Evolutionary conservation across 1,140 invertebrate genomes (phyloP).

Genomic region (Triops cancriformis): DNA sequence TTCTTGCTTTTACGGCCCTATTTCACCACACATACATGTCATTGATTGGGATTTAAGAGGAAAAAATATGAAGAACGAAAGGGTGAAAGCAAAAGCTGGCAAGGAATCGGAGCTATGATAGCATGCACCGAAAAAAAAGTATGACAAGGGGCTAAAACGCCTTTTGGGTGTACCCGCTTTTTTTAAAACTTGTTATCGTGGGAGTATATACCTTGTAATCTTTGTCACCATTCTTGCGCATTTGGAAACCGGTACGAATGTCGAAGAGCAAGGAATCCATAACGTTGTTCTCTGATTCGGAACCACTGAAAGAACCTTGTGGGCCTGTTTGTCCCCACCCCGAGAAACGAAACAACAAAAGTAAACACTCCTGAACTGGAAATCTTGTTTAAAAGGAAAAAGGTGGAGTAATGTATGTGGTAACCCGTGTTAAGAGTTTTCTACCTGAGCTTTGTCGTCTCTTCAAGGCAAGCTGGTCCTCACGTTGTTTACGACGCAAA

Average conservation of each 20-base stretch:
- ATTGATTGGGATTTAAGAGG: neutral
- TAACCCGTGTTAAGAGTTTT: neutral
- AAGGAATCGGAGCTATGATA: neutral
- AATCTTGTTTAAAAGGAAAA: neutral
- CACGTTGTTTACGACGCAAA: constrained; percentile 59
- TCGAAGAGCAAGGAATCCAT: constrained; percentile 65
- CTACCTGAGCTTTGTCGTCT: constrained; percentile 35
- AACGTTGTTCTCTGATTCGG: constrained; percentile 61
- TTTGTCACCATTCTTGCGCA: constrained; percentile 41
- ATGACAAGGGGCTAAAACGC: too few relatives aligned
- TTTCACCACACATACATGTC: neutral
- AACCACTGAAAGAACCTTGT: constrained; percentile 54
- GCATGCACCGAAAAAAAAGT: too few relatives aligned
- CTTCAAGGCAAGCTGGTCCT: constrained; percentile 62
- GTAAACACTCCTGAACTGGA: neutral
- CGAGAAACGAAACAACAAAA: constrained; percentile 31
- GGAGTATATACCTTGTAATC: constrained; percentile 42
- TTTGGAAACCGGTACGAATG: constrained; percentile 53
- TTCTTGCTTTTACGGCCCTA: constrained; percentile 40
- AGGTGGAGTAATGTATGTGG: neutral
- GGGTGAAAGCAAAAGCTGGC: neutral
- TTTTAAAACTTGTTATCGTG: neutral
- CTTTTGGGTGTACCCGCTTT: neutral
- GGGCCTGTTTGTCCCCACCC: constrained; percentile 48
- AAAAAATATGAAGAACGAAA: neutral